A percentile compares a stretch with the other conserved stretches of the same genome.
Conservation (phyloP, 2,113 vertebrate genomes). For the Phrynocephalus versicolor region DNA sequence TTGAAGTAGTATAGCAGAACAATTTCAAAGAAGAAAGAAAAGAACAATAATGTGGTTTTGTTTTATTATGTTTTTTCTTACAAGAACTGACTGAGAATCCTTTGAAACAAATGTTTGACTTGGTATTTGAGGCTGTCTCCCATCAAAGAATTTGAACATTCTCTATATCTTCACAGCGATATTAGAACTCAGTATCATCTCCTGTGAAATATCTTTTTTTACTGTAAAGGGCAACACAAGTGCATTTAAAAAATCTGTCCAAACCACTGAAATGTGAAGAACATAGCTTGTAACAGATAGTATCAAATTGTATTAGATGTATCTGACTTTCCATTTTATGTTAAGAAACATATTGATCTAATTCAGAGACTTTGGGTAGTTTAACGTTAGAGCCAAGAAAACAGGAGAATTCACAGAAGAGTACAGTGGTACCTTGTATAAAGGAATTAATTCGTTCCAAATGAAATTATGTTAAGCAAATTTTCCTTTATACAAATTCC, state of each 20-base stretch:
- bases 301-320: background rate
- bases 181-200: background rate
- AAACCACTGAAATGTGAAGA: conserved; percentile 1
- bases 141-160: background rate
- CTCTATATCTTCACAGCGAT: background rate
- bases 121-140: background rate
- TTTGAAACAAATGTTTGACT: background rate
- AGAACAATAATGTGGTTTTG: background rate
- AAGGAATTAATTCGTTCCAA: no score
- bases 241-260: background rate
- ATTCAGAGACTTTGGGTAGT: background rate
- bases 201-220: background rate
- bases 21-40: conserved; percentile 11
- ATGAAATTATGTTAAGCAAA: no score
- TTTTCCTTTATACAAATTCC: no score
- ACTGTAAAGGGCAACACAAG: background rate
- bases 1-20: background rate
- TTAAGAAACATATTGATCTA: background rate
- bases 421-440: no score
- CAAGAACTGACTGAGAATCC: background rate
- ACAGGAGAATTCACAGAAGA: background rate
- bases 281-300: background rate
- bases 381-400: background rate
- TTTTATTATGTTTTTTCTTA: background rate
- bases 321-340: background rate